Conservation (phyloP, 1,140 invertebrate genomes). For the Neocloeon triangulifer region DNA sequence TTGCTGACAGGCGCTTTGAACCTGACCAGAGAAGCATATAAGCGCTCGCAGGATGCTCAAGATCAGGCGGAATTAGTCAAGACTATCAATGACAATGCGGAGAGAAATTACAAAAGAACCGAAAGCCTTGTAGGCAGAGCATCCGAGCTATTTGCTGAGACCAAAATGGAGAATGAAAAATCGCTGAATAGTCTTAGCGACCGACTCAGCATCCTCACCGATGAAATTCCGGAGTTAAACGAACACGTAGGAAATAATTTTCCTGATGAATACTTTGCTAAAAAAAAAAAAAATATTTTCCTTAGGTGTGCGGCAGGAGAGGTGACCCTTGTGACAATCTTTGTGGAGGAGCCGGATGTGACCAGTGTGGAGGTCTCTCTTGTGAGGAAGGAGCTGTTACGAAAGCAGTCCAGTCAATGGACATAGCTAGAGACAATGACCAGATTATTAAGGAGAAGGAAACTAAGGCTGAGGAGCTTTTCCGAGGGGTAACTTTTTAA, state of each 20-base stretch:
- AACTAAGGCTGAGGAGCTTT: slow-evolving; percentile 41
- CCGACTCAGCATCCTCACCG: slow-evolving; percentile 39
- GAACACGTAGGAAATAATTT: slow-evolving; percentile 21
- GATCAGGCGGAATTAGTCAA: slow-evolving; percentile 26
- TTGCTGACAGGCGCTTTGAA: slow-evolving; percentile 63
- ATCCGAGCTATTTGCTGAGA: slow-evolving; percentile 39
- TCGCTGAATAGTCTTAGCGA: slow-evolving; percentile 35
- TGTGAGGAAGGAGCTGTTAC: slow-evolving; percentile 75
- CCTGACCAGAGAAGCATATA: slow-evolving; percentile 59
- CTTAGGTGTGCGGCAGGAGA: slow-evolving; percentile 63
- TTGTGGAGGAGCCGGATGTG: slow-evolving; percentile 88
- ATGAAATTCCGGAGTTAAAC: slow-evolving; percentile 64
- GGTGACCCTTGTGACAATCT: slow-evolving; percentile 69
- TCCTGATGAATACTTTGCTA: neutral
- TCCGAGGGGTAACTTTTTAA: slow-evolving; percentile 26
- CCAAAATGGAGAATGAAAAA: slow-evolving; percentile 41
- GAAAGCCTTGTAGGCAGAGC: slow-evolving; percentile 54
- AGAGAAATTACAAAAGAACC: slow-evolving; percentile 57
- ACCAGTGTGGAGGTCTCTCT: slow-evolving; percentile 68
- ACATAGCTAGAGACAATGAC: slow-evolving; percentile 64
- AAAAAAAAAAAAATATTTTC: slow-evolving; percentile 3
- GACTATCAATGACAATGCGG: slow-evolving; percentile 41
- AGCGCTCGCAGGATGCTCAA: slow-evolving; percentile 39
- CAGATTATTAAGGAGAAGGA: slow-evolving; percentile 57
- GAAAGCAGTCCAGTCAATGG: slow-evolving; percentile 62